Percentiles rank a stretch among this genome's conserved stretches.
Conservation (phyloP, 2,113 vertebrate genomes). For the Ia io region DNA sequence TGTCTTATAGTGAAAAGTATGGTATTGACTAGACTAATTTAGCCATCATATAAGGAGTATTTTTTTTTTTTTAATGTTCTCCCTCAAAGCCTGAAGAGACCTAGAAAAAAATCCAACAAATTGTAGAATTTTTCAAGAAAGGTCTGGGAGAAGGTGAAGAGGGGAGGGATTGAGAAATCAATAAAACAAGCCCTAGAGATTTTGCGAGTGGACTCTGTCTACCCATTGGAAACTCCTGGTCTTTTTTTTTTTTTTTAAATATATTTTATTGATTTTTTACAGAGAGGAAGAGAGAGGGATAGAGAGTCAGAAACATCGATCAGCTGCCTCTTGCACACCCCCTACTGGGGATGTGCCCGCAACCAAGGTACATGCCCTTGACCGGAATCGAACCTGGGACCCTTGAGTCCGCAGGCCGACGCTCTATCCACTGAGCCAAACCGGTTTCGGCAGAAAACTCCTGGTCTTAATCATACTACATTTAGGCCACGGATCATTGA, state of each 20-base stretch:
- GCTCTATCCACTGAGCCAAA: too few species aligned
- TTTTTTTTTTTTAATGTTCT: not conserved
- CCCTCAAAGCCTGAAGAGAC: not conserved
- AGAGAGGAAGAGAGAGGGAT: too few species aligned
- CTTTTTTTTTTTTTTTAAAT: too few species aligned
- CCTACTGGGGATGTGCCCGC: too few species aligned
- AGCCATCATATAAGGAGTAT: not conserved
- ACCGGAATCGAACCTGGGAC: too few species aligned
- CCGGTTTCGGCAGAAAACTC: too few species aligned
- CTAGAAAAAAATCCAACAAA: not conserved
- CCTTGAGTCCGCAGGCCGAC: too few species aligned
- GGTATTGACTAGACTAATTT: not conserved
- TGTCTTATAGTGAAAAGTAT: not conserved
- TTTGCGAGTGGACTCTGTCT: not conserved
- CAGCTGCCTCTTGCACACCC: too few species aligned
- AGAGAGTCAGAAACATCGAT: too few species aligned
- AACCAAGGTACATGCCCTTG: too few species aligned
- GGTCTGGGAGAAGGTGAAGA: not conserved
- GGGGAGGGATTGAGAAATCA: not conserved
- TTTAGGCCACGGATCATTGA: not conserved
- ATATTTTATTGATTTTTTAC: too few species aligned
- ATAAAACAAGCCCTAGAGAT: not conserved
- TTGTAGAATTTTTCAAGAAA: not conserved
- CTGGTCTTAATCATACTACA: not conserved
- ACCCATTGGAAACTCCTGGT: not conserved